Evolutionary conservation across 2,113 vertebrate species (phyloP), one percentile per base, ranked within the genome.

Genomic region (Psammodynastes pulverulentus): DNA sequence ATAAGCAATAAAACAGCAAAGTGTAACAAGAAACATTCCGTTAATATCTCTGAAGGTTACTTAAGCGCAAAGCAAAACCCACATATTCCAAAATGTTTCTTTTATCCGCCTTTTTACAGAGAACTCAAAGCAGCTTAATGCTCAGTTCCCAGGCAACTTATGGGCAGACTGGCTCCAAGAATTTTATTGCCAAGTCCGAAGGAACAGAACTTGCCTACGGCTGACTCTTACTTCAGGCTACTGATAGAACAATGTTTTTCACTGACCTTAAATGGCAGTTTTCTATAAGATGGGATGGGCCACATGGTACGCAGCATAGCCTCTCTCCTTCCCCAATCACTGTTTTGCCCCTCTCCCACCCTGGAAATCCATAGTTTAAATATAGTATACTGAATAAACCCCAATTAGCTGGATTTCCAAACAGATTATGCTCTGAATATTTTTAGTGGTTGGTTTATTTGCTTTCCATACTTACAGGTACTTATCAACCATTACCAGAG

Each of bases 21-120:
- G 49, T 72, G 53, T 29, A 95, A 95, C 95, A 95, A 92, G 89
- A 96, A 95, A 90, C 84, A 91, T 67, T 93, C 87, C 94, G 93
- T 89, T 49, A 89, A 90, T 84, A 58, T 93, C 89, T 94, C 87
- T 95, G 95, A 97, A 97, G 94, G 95, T 95, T 94, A 91, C 12
- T 0, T 0, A 90, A 39, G 92, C 90, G 92, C 93, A 96, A 88
- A 90, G 85, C 90, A 79, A 96, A 96, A 95, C 93, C 95, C 93
- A 94, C 17, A 49, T 4, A 4, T 90, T 56, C 21, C 84, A 86
- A 46, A 56, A 43, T 93, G 46, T 12, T 92, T 93, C 90, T 46
- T 89, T 85, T 58, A 13, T 26, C 23, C 7, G 10, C 79, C 53
- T 92, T 45, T 85, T 92, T 56, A 58, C 52, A 67, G 46, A 8